These are phyloP conservation scores for Silurus lanzhouensis DNA, from an alignment of 2,797 vertebrate genomes.

Conservation along the genomic window DNA sequence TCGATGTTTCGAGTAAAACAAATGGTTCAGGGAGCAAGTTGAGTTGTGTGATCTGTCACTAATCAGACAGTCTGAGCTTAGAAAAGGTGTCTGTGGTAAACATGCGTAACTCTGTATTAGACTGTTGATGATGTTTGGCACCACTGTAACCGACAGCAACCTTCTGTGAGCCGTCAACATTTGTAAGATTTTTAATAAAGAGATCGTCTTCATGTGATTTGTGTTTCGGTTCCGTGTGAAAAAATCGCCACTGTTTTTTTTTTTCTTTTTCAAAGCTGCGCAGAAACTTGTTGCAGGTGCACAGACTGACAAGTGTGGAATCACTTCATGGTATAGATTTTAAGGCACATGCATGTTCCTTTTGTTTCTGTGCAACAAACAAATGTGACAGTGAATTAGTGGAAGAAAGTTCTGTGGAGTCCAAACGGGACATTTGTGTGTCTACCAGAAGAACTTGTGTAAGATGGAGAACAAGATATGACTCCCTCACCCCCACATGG, in stretches of 20 bases:
- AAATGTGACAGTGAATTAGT: too few species aligned
- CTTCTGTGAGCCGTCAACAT: not conserved
- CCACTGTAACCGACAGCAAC: not conserved
- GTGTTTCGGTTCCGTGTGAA: too few species aligned
- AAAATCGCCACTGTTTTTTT: too few species aligned
- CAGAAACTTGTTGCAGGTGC: not conserved
- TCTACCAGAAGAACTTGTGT: too few species aligned
- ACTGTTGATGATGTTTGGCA: not conserved
- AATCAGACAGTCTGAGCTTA: not conserved
- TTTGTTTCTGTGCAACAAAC: too few species aligned
- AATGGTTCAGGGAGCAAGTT: slow-evolving; percentile 13
- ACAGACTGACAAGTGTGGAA: too few species aligned
- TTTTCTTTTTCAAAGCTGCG: not conserved
- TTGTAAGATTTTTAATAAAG: slow-evolving; percentile 28
- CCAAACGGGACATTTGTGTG: too few species aligned
- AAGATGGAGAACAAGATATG: too few species aligned
- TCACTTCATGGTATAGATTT: too few species aligned
- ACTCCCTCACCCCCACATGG: too few species aligned
- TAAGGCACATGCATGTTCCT: too few species aligned
- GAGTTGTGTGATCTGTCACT: not conserved
- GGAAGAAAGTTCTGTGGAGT: too few species aligned
- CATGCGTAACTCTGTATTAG: not conserved
- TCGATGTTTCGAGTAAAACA: not conserved
- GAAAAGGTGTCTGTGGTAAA: not conserved
- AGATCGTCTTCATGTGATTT: not conserved